A percentile compares a stretch with the other conserved stretches of the same genome.
Conservation (phyloP, 2,888 invertebrate genomes). For the Neria commutata region DNA sequence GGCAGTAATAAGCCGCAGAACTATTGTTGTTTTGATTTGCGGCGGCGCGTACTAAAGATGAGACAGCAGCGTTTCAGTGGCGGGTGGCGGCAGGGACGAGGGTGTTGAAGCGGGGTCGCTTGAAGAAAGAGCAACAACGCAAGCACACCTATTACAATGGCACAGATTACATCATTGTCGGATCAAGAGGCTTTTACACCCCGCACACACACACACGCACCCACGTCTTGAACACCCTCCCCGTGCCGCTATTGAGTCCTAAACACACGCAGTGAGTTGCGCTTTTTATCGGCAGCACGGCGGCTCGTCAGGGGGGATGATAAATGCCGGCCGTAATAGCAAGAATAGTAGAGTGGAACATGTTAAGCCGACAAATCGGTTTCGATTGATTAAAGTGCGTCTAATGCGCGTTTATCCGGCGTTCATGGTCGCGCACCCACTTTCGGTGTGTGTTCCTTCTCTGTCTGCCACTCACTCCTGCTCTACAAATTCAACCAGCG, state of each 20-base stretch:
- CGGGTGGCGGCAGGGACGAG: background rate
- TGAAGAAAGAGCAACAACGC: slow-evolving; percentile 19
- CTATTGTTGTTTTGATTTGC: slow-evolving; percentile 16
- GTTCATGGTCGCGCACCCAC: background rate
- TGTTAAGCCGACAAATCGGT: slow-evolving; percentile 61
- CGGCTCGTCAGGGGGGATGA: slow-evolving; percentile 11
- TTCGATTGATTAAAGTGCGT: slow-evolving; percentile 59
- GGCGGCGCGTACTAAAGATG: background rate
- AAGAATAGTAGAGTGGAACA: slow-evolving; percentile 47
- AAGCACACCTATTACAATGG: slow-evolving; percentile 12
- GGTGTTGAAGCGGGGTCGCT: slow-evolving; percentile 20
- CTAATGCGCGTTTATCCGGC: slow-evolving; percentile 29
- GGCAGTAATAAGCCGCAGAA: background rate
- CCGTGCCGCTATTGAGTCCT: too few species aligned
- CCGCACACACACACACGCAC: background rate
- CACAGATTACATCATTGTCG: background rate
- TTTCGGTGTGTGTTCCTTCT: too few species aligned
- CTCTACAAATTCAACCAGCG: too few species aligned
- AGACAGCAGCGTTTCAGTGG: background rate
- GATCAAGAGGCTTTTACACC: slow-evolving; percentile 13
- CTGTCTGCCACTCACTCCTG: too few species aligned
- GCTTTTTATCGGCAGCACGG: background rate
- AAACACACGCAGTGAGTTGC: too few species aligned
- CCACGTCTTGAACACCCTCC: background rate
- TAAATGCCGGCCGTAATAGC: slow-evolving; percentile 24